Base-by-base conservation (phyloP, 2,888 invertebrate species). In the Leucophenga maculata region DNA sequence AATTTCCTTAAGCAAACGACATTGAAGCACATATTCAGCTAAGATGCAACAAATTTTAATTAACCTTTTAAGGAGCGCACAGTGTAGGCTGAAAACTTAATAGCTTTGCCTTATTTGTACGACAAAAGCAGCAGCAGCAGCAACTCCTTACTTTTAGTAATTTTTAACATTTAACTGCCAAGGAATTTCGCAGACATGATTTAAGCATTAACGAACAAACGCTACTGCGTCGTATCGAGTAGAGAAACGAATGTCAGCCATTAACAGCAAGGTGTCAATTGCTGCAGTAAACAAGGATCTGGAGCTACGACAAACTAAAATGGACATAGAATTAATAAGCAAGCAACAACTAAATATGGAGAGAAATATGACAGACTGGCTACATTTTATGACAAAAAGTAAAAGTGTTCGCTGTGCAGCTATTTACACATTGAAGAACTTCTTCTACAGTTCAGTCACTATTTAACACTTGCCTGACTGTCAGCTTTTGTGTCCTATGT, bases 181-280 rank as follows among this genome's bases (percentile, higher is more conserved):
- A 69, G 69, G 65, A 16, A 69, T 75, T 22, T 68, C 65, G 44
- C 72, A 66, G 71, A 77, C 82, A 78, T 72, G 74, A 77, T 72
- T 78, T 74, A 72, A 74, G 80, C 77, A 79, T 78, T 79, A 78
- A 57, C 20, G 57, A 14, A 26, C 26, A 39, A 39, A 39, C 8
- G 73, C 22, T 50, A 67, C 71, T 57, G 68, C 66, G 70, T 71
- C 75, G 71, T 67, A 59, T 39, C 32, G 67, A 65, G 69, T 8
- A 39, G 8, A 39, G 9, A 39, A 11, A 39, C 39, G 11, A 8
- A 39, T 9, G 11, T 1, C 8, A 8, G 11, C 79, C 79, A 82
- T 80, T 80, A 83, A 75, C 84, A 79, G 71, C 67, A 72, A 82
- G 81, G 84, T 80, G 84, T 78, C 78, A 80, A 80, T 83, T 82